Evolutionary conservation across 2,888 invertebrate genomes (phyloP), one percentile per base, ranked within the genome.

Genomic region (Cosmorhoe ocellata): DNA sequence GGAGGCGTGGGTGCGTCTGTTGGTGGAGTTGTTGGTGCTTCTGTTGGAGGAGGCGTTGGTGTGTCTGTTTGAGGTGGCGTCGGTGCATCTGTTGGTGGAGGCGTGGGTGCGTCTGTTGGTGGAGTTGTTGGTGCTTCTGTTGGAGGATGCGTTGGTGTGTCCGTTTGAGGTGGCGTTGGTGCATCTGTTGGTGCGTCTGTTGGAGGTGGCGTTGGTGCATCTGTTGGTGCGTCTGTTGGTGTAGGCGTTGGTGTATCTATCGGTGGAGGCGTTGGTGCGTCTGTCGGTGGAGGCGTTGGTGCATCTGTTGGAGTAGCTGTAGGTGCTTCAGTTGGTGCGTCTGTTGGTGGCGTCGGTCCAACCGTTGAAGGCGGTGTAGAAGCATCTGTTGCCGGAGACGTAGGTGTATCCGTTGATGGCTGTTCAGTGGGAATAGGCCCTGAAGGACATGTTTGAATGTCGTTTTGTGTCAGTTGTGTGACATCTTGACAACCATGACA

Each of bases 401-500:
- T 33, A 5, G 42, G 32, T 8, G 33, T 11, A 5, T 26, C 11
- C 8, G 31, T 41, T 31, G 24, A 24, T 24, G 38, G 13, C 11
- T 13, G 13, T 6, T 44, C 39, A 24, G 44, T 26, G 2, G 42
- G 9, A 30, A 32, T 7, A 11, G 38, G 41, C 22, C 13, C n/a
- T 18, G 45, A 13, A 1, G 49, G 42, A 53, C 83, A 81, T 49
- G 71, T 75, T 60, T 63, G 31, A 30, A 69, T 59, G 7, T 68
- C 22, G 2, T 48, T 51, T 30, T 65, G 58, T 8, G 64, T 65
- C 9, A 48, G 36, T 31, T 36, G 14, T 36, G 44, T 18, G 0
- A 71, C 68, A 18, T 58, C 64, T 7, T 57, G 51, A 53, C 83
- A 83, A 41, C 70, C 63, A 0, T 58, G 62, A 41, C 83, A 83